phyloP scores from a whole-genome alignment of 2,797 vertebrate genomes.

The Huso huso region DNA sequence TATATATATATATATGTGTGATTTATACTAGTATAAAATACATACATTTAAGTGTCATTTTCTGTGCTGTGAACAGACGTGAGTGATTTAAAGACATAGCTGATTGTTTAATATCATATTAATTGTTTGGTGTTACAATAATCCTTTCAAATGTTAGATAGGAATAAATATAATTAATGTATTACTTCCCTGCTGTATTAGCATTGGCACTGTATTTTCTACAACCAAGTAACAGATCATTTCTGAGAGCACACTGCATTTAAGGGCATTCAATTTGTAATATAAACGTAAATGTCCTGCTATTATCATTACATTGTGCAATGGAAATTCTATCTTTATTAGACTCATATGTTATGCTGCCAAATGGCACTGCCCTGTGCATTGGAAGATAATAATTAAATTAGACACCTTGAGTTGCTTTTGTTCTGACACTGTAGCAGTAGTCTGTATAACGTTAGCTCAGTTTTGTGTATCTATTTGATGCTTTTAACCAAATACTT shows the following conservation, averaged over 20 bases:
- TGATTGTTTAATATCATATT: too few relatives aligned
- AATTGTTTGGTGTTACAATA: neutral
- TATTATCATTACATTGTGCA: slow-evolving; percentile 40
- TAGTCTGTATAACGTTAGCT: neutral
- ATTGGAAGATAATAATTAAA: slow-evolving; percentile 39
- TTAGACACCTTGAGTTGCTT: slow-evolving; percentile 35
- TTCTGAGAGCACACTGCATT: slow-evolving; percentile 25
- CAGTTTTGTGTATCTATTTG: too few relatives aligned
- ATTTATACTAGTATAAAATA: too few relatives aligned
- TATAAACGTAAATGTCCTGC: slow-evolving; percentile 38
- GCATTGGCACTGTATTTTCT: slow-evolving; percentile 29
- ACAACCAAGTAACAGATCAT: slow-evolving; percentile 20
- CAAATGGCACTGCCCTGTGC: slow-evolving; percentile 34
- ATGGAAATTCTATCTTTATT: slow-evolving; percentile 40
- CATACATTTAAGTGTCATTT: too few relatives aligned
- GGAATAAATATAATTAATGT: neutral
- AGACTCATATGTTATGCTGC: slow-evolving; percentile 41
- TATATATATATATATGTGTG: too few relatives aligned
- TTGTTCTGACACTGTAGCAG: slow-evolving; percentile 22
- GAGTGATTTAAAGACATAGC: too few relatives aligned
- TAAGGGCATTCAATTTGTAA: slow-evolving; percentile 31
- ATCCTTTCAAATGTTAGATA: slow-evolving; percentile 5
- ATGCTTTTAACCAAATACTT: too few relatives aligned
- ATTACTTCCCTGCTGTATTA: slow-evolving; percentile 19
- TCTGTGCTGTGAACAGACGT: too few relatives aligned